Percentiles rank a stretch among this genome's conserved stretches.
These are phyloP conservation scores for Pangasius djambal DNA, from an alignment of 2,797 vertebrate genomes.

Conservation along the genomic window DNA sequence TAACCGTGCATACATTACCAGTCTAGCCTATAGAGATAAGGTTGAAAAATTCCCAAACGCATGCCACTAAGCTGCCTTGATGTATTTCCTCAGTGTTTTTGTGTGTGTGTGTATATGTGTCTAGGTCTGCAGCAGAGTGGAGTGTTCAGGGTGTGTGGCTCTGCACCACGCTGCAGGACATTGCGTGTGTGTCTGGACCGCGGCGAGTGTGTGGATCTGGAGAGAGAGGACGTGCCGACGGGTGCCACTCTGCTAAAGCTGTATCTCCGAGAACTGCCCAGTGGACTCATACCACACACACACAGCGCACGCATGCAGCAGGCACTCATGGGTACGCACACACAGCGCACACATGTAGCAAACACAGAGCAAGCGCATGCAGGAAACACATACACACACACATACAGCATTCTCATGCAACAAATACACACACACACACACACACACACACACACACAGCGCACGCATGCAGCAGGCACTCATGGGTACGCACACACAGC, in stretches of 20 bases:
- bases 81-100: background rate
- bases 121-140: slow-evolving; percentile 12
- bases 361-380: background rate
- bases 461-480: background rate
- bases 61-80: background rate
- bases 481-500: background rate
- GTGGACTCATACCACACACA: slow-evolving; percentile 75
- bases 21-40: background rate
- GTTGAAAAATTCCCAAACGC: background rate
- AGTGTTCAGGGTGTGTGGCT: slow-evolving; percentile 79
- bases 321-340: background rate
- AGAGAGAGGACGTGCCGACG: slow-evolving; percentile 73
- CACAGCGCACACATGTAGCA: slow-evolving; percentile 34
- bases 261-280: slow-evolving; percentile 82
- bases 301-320: slow-evolving; percentile 8
- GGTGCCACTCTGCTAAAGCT: slow-evolving; percentile 83
- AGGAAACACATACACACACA: too few relatives aligned
- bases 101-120: background rate
- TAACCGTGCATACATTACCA: background rate
- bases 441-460: too few relatives aligned
- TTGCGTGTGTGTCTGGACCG: slow-evolving; percentile 77
- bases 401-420: background rate
- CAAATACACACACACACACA: background rate
- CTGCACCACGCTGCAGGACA: slow-evolving; percentile 70
- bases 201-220: slow-evolving; percentile 59